phyloP scores from a whole-genome alignment of 2,113 vertebrate species.

The Gavialis gangeticus region DNA sequence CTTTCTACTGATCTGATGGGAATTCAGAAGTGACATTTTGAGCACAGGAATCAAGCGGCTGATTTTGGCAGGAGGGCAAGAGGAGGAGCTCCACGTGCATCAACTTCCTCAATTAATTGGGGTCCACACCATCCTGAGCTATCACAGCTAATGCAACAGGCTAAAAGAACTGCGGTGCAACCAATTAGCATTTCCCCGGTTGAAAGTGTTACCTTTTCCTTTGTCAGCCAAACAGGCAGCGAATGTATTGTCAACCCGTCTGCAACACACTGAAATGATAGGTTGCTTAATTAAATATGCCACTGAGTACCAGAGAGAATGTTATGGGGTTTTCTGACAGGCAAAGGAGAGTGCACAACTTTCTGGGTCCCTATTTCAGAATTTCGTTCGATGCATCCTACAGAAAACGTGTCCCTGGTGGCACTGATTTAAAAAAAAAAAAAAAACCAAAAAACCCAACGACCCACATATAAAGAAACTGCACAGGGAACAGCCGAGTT shows the following conservation, averaged over 20 bases:
- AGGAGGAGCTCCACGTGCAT: background rate
- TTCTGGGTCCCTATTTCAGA: conserved; percentile 53
- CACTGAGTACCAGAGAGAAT: conserved; percentile 25
- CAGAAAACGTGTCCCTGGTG: conserved; percentile 32
- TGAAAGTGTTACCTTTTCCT: conserved; percentile 42
- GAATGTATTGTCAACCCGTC: conserved; percentile 34
- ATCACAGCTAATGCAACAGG: background rate
- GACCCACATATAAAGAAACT: background rate
- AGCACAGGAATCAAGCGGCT: conserved; percentile 19
- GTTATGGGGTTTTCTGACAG: conserved; percentile 60
- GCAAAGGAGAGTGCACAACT: conserved; percentile 57
- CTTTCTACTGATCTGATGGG: background rate
- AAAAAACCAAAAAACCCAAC: too few species aligned
- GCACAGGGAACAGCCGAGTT: rapidly evolving
- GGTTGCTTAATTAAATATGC: conserved; percentile 70
- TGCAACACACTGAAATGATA: conserved; percentile 8
- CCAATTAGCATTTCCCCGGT: conserved; percentile 54
- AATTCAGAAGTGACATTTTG: background rate
- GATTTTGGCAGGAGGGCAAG: background rate
- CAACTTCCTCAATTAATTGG: conserved; percentile 54
- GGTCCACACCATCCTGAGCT: background rate
- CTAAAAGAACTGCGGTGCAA: conserved; percentile 30
- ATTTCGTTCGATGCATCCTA: conserved; percentile 53
- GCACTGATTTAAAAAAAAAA: background rate
- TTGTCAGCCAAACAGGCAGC: conserved; percentile 19